Conservation (phyloP, 2,113 vertebrate genomes). For the Chrysemys picta region DNA sequence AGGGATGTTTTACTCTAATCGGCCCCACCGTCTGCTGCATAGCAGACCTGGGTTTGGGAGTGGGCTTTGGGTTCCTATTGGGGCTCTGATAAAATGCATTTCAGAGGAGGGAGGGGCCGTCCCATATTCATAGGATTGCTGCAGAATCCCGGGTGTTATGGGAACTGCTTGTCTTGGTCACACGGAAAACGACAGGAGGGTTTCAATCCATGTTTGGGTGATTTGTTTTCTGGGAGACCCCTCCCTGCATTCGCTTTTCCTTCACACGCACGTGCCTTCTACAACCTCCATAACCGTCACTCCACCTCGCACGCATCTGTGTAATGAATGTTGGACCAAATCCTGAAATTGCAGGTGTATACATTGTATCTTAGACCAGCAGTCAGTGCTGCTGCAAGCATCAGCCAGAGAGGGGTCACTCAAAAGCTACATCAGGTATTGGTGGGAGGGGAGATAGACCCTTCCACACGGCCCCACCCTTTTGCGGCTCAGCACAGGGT, state of each 20-base stretch:
- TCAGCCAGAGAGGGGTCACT: not conserved
- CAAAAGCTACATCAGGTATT: not conserved
- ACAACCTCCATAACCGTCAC: not conserved
- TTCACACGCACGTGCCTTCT: not conserved
- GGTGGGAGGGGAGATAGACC: not conserved
- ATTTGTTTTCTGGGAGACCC: fast-evolving
- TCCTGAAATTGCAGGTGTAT: not conserved
- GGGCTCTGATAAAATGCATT: not conserved
- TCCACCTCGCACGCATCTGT: not conserved
- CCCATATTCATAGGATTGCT: not conserved
- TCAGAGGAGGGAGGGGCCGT: not conserved
- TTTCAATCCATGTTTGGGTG: not conserved
- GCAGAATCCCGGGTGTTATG: fast-evolving
- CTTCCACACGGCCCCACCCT: not conserved
- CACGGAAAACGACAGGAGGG: not conserved
- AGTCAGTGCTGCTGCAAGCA: not conserved
- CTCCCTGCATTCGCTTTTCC: not conserved
- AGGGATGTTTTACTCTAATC: not conserved
- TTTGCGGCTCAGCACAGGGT: not conserved
- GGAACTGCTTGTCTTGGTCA: not conserved
- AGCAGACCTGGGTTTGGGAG: not conserved
- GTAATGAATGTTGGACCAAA: not conserved
- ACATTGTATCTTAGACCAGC: not conserved
- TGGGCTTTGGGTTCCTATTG: fast-evolving
- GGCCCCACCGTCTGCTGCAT: not conserved